Evolutionary conservation across 2,888 invertebrate genomes (phyloP), one percentile per base, ranked within the genome.

Genomic region (Acleris emargana): DNA sequence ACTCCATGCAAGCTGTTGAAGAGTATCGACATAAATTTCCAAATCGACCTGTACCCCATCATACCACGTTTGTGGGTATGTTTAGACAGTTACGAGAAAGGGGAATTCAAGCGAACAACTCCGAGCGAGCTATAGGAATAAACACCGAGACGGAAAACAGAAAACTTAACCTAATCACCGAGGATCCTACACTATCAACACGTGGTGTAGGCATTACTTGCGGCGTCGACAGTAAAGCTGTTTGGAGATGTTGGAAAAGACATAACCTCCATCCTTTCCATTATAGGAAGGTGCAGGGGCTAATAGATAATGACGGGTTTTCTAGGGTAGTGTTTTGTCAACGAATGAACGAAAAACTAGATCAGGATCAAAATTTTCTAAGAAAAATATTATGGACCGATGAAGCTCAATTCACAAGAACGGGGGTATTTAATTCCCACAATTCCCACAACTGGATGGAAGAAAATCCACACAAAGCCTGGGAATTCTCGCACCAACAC

Each of bases 401-500:
- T 16, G 9, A 45, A 43, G 57, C 28, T 28, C 28, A 47, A 25
- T 57, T 57, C 17, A 57, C 57, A 5, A 57, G 57, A 28, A 18
- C 25, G 17, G 25, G 57, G 11, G 5, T 45, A n/a, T 57, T 47
- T 17, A 47, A 57, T 28, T 57, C 57, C 17, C 57, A 18, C 28
- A 47, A 57, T 25, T 45, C 28, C 45, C 57, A 57, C 20, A 57
- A 20, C 16, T 57, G 45, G 28, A 45, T 45, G 45, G 57, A 57
- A 28, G 45, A 45, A 57, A 57, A 57, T 20, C 45, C 45, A 11
- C 57, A 57, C 25, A 42, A 20, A 45, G 17, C 16, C 43, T 43
- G 43, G 43, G 16, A 55, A 22, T 55, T 17, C 22, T 55, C 54
- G 11, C 54, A 55, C 22, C 20, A 53, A 38, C 53, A 53, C 18